Evolutionary conservation across 2,113 vertebrate species (phyloP).

Genomic region (Ptychochromis oligacanthus): DNA sequence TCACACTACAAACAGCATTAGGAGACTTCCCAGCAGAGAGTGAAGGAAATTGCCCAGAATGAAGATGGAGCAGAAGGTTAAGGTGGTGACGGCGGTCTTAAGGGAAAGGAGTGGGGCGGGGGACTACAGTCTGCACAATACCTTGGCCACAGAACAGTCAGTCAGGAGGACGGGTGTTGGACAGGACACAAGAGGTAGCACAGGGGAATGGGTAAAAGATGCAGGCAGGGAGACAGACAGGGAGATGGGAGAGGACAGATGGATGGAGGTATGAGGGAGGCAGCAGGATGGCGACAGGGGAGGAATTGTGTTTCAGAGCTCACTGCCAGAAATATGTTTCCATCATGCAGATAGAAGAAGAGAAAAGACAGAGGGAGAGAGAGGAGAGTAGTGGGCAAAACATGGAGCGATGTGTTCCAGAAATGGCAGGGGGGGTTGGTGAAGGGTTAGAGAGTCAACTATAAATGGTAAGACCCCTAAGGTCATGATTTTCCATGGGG

Average conservation of each 20-base stretch:
- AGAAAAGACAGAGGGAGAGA: neutral
- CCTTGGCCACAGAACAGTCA: conserved; percentile 62
- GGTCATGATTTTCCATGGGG: conserved; percentile 50
- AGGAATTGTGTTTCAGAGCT: conserved; percentile 65
- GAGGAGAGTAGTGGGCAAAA: conserved; percentile 1
- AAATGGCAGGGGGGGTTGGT: conserved; percentile 15
- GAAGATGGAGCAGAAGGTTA: conserved; percentile 57
- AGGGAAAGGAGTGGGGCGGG: neutral
- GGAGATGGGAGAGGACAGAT: conserved; percentile 58
- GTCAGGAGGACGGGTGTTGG: conserved; percentile 52
- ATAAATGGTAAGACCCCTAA: conserved; percentile 58
- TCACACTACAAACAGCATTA: conserved; percentile 61
- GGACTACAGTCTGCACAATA: conserved; percentile 14
- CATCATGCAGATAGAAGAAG: conserved; percentile 41
- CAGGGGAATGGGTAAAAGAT: conserved; percentile 35
- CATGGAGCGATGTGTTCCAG: conserved; percentile 7
- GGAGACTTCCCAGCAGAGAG: conserved; percentile 48
- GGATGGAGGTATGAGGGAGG: conserved; percentile 59
- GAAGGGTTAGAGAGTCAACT: conserved; percentile 46
- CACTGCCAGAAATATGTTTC: conserved; percentile 56
- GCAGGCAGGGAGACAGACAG: conserved; percentile 12
- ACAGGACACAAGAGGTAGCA: conserved; percentile 36
- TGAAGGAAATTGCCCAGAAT: conserved; percentile 68
- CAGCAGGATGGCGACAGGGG: conserved; percentile 60
- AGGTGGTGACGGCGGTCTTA: conserved; percentile 26